Percentiles rank a stretch among this genome's conserved stretches.
phyloP scores from a whole-genome alignment of 2,113 vertebrate species.

The Oenanthe melanoleuca region DNA sequence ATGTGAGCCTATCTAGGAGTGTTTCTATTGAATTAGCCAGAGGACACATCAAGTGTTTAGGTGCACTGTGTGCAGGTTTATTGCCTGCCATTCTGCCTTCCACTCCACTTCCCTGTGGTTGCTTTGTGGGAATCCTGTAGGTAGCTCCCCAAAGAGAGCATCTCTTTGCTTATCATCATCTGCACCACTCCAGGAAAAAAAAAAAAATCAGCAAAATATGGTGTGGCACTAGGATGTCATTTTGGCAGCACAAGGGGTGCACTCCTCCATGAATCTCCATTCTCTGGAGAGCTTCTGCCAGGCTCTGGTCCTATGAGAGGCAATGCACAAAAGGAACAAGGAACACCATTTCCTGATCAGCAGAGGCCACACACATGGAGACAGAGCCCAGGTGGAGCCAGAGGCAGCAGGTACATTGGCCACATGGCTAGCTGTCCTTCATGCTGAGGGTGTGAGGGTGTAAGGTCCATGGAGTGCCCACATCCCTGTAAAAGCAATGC shows the following conservation, averaged over 20 bases:
- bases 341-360: not conserved
- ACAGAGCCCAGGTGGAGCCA: not conserved
- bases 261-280: not conserved
- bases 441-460: not conserved
- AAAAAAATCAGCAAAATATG: not conserved
- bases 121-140: not conserved
- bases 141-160: not conserved
- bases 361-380: not conserved
- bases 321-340: not conserved
- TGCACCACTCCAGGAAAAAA: not conserved
- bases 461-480: not conserved
- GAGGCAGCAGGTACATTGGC: not conserved
- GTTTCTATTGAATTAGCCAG: not conserved
- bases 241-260: not conserved
- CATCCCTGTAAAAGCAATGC: not conserved
- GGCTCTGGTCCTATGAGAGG: not conserved
- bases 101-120: not conserved
- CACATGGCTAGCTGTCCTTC: not conserved
- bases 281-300: not conserved
- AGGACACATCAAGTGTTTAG: not conserved
- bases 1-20: not conserved
- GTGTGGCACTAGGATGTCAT: not conserved
- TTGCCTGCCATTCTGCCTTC: not conserved
- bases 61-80: not conserved
- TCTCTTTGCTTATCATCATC: not conserved